Base-by-base conservation (phyloP, 1,140 invertebrate species). In the Zaprionus kolodkinae region DNA sequence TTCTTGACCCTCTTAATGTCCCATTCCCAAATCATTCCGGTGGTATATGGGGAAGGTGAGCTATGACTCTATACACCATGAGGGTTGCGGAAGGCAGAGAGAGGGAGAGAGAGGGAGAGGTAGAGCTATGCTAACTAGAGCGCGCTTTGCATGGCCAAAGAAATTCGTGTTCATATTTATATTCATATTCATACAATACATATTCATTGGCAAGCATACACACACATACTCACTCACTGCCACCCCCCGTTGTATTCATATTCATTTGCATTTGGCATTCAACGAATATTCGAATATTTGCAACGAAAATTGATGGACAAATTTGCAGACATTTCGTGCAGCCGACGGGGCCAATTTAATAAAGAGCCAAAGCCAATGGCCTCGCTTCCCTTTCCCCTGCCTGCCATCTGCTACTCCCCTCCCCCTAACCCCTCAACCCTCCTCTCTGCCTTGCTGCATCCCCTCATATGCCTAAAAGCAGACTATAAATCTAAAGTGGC, bases 401-500 rank as follows among this genome's bases (percentile, higher is more conserved):
- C 21, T 21, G 2, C 21, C 21, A 21, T 21, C 21, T 21, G 17
- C 48, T 21, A 11, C 50, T 13, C 15, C 6, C 6, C n/a, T 13
- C 17, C 11, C 13, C 15, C n/a, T n/a, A n/a, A n/a, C n/a, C 25
- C 40, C 7, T 10, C n/a, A 10, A 7, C 11, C 3, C 3, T 3
- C 36, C 13, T 6, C 1, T 43, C n/a, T 43, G 21, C n/a, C n/a
- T 25, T 30, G 12, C 15, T 27, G 25, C 5, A 3, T 1, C 21
- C 27, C 27, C 12, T 25, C 7, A 27, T 15, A 15, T 15, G 50
- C 21, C 64, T 40, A 61, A 63, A 65, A 57, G 55, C 27, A 33
- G 56, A 48, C 71, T 52, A 88, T 89, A 81, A 88, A 89, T 81
- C 79, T 76, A 67, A 75, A 78, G 63, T 79, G 71, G 74, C 69